Evolutionary conservation across 2,888 invertebrate genomes (phyloP), one percentile per base, ranked within the genome.

Genomic region (Shargacucullia verbasci): DNA sequence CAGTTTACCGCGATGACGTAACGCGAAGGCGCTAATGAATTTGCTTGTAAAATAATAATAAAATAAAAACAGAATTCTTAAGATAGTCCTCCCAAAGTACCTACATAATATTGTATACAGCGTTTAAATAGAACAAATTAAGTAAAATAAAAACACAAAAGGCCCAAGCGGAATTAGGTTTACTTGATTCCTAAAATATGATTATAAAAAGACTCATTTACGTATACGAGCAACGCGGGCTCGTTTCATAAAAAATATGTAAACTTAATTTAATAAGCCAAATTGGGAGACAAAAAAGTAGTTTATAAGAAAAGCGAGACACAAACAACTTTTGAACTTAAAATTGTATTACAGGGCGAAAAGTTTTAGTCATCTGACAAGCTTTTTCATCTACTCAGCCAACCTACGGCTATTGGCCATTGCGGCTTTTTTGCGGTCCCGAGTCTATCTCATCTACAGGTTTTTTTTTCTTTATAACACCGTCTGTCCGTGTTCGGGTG

Each of bases 251-350:
- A 48, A 15, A 13, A 35, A 39, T 25, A 39, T 12, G 29, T 34
- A 57, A 52, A 45, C 37, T 12, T 40, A 44, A 61, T 46, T 44
- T 52, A 47, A 40, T 40, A 52, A 48, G 47, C 44, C 27, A 44
- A 37, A 34, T 35, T 33, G 12, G 15, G 13, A 40, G 1, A 12
- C 5, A 29, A 6, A 45, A 35, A 54, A 53, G n/a, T 31, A 12
- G 41, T 56, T 47, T 41, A 5, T 40, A 14, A 40, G 29, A 9
- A 34, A 44, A 34, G 12, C 13, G 4, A 15, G 37, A 27, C 11
- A n/a, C n/a, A n/a, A n/a, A n/a, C n/a, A 47, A 34, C 14, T 31
- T 53, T 25, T 31, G 40, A 38, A 13, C 46, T 15, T 14, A 12
- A 41, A 46, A 41, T 40, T 50, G 33, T 34, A 47, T 38, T 47